Evolutionary conservation across 1,140 invertebrate genomes (phyloP), one percentile per base, ranked within the genome.

Genomic region (Campodea augens): DNA sequence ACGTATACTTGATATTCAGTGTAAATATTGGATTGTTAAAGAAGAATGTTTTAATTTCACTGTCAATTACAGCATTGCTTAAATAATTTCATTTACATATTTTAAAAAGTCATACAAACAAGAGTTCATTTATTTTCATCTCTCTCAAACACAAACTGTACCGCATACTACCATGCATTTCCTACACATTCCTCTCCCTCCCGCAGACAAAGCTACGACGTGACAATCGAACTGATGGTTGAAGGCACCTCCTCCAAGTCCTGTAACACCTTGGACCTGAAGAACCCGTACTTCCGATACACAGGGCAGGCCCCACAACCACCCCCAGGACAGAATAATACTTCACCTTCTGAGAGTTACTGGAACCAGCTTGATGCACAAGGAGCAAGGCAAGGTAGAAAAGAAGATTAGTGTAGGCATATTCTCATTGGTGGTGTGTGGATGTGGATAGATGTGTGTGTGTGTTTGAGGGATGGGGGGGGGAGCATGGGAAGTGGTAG

Each of bases 281-380:
- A 99, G 67, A 98, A 98, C 70, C 95, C 95, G 5, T 98, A 95
- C 72, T 98, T 99, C 66, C 71, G 81, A 61, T 89, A 89, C 55
- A 87, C 85, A 4, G 87, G 87, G 24, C 81, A 84, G 32, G 78
- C 82, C 1, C 81, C 83, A 1, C 77, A 80, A 46, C 82, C 86
- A 4, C 89, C 88, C 4, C 89, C 91, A 4, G 90, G 89, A 21
- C 76, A 79, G 38, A 86, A 82, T 55, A 81, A 75, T 47, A 78
- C 80, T 37, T 93, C 89, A 7, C 90, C 91, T 0, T 91, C 85
- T 57, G 89, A 96, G 64, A 71, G 75, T 29, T 90, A 89, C 57
- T 91, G 87, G 87, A 74, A 75, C 44, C 81, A 81, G 45, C 61
- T 89, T 37, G 86, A 90, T 60, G 72, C 77, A 4, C 81, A 78